phyloP scores from a whole-genome alignment of 2,888 invertebrate genomes.

The Axea sp. region DNA sequence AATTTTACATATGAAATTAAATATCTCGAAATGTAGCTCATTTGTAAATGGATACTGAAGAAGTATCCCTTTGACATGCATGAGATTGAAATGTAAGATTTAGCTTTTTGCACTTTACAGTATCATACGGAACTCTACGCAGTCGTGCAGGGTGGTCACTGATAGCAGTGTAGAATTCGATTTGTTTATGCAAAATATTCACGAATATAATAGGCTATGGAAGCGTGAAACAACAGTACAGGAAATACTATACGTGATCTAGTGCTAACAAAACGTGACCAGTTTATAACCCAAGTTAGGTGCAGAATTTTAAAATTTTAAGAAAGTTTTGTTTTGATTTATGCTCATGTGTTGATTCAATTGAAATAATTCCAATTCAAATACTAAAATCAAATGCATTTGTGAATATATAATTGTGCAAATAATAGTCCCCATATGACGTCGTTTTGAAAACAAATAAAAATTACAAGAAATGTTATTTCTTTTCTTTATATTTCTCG shows the following conservation, averaged over 20 bases:
- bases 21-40: too few species aligned
- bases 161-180: constrained; percentile 54
- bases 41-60: neutral
- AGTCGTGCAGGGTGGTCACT: constrained; percentile 53
- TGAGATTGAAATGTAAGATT: constrained; percentile 44
- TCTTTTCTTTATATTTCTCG: too few species aligned
- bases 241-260: constrained; percentile 57
- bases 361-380: too few species aligned
- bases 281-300: constrained; percentile 37
- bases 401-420: too few species aligned
- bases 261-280: constrained; percentile 55
- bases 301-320: constrained; percentile 31
- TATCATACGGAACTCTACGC: constrained; percentile 38
- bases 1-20: too few species aligned
- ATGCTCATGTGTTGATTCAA: too few species aligned
- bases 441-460: too few species aligned
- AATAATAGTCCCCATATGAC: too few species aligned
- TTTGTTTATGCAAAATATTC: constrained; percentile 60
- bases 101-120: constrained; percentile 34
- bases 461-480: too few species aligned
- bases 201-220: constrained; percentile 56
- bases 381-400: too few species aligned
- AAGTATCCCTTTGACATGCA: neutral
- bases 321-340: too few species aligned
- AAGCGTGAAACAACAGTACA: constrained; percentile 59